Evolutionary conservation across 2,797 vertebrate species (phyloP).

Genomic region (Brachyrhaphis roseni): DNA sequence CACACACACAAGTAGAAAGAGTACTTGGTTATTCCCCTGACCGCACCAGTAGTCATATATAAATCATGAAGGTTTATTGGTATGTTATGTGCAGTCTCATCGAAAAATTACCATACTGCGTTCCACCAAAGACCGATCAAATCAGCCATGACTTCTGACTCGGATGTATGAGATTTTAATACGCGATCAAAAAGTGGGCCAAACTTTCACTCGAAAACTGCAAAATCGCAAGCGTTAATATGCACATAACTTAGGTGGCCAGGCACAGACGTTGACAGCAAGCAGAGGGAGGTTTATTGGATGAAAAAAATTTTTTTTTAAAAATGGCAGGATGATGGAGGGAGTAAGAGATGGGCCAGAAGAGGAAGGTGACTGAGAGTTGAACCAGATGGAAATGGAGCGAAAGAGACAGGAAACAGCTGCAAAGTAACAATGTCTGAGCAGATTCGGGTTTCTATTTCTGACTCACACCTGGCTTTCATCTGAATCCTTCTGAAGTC

Average conservation of each 20-base stretch:
- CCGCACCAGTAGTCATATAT: background rate
- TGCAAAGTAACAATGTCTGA: slow-evolving; percentile 46
- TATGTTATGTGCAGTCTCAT: slow-evolving; percentile 1
- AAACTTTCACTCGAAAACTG: slow-evolving; percentile 33
- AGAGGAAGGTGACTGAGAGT: background rate
- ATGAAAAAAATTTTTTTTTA: background rate
- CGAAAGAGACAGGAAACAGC: slow-evolving; percentile 48
- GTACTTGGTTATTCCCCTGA: background rate
- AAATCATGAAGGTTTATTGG: background rate
- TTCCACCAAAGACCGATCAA: slow-evolving; percentile 20
- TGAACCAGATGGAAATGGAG: slow-evolving; percentile 27
- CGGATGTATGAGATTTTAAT: slow-evolving; percentile 47
- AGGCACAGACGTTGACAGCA: slow-evolving; percentile 13
- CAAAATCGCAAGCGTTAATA: slow-evolving; percentile 1
- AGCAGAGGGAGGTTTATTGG: slow-evolving; percentile 5
- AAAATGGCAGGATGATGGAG: slow-evolving; percentile 2
- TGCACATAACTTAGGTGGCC: slow-evolving; percentile 28
- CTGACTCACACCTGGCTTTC: slow-evolving; percentile 62
- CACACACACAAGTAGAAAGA: background rate
- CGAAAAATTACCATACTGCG: slow-evolving; percentile 9
- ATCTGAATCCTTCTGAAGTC: slow-evolving; percentile 49
- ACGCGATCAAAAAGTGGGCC: slow-evolving; percentile 56
- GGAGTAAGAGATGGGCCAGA: slow-evolving; percentile 1
- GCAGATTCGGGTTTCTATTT: slow-evolving; percentile 56
- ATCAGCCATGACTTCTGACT: slow-evolving; percentile 41